Conservation (phyloP, 2,113 vertebrate species). For the Athene noctua region DNA sequence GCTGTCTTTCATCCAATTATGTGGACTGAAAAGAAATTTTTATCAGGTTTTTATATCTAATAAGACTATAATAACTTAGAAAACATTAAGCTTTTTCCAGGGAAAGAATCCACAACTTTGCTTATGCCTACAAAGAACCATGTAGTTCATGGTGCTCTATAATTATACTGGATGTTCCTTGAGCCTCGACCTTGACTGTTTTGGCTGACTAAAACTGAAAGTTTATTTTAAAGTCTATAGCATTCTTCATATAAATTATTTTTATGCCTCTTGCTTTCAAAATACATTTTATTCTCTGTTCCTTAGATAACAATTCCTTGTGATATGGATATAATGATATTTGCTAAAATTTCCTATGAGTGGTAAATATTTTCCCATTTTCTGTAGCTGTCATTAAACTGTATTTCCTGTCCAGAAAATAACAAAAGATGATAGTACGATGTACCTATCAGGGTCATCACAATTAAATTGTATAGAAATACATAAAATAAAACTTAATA, state of each 20-base stretch:
- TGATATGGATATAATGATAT: neutral
- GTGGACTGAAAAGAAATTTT: neutral
- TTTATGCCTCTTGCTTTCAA: neutral
- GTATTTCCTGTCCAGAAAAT: conserved; percentile 28
- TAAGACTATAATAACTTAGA: neutral
- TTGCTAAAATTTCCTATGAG: neutral
- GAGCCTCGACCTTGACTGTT: neutral
- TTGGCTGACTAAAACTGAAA: neutral
- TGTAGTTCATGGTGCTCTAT: neutral
- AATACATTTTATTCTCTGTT: neutral
- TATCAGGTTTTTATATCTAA: neutral
- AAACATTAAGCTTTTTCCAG: neutral
- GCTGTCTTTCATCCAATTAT: neutral
- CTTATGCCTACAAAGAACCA: neutral
- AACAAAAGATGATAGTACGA: conserved; percentile 24
- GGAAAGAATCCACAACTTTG: neutral
- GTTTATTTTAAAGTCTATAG: neutral
- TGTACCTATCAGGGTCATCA: conserved; percentile 60
- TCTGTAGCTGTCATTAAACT: conserved; percentile 25
- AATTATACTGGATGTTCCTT: neutral
- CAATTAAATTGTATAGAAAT: conserved; percentile 63
- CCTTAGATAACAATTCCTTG: neutral
- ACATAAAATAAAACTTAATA: conserved; percentile 68
- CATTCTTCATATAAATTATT: neutral
- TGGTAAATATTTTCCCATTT: neutral